Percentiles rank a stretch among this genome's conserved stretches.
These are phyloP conservation scores for Drosophila ironensis DNA, from an alignment of 1,140 invertebrate genomes.

Conservation along the genomic window DNA sequence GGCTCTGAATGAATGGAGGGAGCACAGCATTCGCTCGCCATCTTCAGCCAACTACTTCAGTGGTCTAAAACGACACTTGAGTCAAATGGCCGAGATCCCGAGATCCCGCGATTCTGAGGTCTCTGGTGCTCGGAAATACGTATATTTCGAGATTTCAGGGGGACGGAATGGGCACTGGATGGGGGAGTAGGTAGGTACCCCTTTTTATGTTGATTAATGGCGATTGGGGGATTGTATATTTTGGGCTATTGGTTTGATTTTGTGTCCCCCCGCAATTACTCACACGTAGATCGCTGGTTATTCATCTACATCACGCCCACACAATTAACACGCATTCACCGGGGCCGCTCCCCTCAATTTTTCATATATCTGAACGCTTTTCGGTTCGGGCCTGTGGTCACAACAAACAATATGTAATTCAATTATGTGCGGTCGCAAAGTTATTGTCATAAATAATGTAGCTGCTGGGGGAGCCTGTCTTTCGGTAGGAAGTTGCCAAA, in stretches of 20 bases:
- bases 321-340: conserved; percentile 64
- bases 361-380: background rate
- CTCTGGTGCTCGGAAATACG: background rate
- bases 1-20: conserved; percentile 1
- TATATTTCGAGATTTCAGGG: background rate
- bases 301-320: conserved; percentile 76
- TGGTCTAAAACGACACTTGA: conserved; percentile 79
- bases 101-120: conserved; percentile 14
- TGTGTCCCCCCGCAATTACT: conserved; percentile 30
- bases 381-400: conserved; percentile 17
- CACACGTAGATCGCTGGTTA: conserved; percentile 49
- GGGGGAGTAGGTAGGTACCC: background rate
- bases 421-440: conserved; percentile 71
- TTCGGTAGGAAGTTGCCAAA: background rate
- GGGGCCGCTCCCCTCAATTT: conserved; percentile 35
- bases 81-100: conserved; percentile 38
- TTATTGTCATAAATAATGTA: conserved; percentile 71
- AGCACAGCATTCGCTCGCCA: background rate
- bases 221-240: background rate
- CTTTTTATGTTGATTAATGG: conserved; percentile 20
- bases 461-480: background rate
- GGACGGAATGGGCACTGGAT: background rate
- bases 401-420: conserved; percentile 70
- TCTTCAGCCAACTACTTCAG: conserved; percentile 67
- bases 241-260: conserved; percentile 19